A percentile compares a stretch with the other conserved stretches of the same genome.
These are phyloP conservation scores for Anoplolepis gracilipes DNA, from an alignment of 1,140 invertebrate genomes.

Conservation along the genomic window DNA sequence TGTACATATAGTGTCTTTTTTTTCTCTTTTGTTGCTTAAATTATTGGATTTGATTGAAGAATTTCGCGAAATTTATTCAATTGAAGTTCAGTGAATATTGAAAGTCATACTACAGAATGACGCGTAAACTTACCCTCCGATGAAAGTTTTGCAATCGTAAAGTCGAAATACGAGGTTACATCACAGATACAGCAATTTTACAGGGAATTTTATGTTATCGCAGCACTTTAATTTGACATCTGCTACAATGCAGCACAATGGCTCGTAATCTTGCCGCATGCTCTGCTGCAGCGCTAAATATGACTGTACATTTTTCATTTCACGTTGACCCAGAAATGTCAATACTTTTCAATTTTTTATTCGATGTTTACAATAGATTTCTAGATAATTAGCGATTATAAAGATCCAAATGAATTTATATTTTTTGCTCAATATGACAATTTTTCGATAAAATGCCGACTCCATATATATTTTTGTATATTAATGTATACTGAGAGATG, in stretches of 20 bases:
- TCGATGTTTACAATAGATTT: constrained; percentile 11
- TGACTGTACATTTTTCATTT: constrained; percentile 29
- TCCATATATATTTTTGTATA: neutral
- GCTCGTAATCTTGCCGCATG: constrained; percentile 22
- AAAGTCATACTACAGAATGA: neutral
- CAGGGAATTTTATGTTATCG: constrained; percentile 21
- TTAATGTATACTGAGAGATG: neutral
- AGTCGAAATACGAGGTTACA: constrained; percentile 36
- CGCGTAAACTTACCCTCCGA: neutral
- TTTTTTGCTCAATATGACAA: neutral
- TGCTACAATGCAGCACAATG: constrained; percentile 44
- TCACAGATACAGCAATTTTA: constrained; percentile 9
- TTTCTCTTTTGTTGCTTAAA: neutral
- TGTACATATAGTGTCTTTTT: neutral
- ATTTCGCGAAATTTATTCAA: neutral
- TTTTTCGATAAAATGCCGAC: constrained; percentile 20
- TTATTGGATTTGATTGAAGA: constrained; percentile 3
- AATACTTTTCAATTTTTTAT: constrained; percentile 19
- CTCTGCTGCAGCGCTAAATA: constrained; percentile 27
- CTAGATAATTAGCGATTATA: neutral
- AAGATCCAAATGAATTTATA: constrained; percentile 15
- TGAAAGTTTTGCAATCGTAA: constrained; percentile 19
- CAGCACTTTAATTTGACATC: constrained; percentile 48
- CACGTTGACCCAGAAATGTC: neutral
- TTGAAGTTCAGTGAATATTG: neutral